These are phyloP conservation scores for Muscicapa adusta DNA, from an alignment of 2,113 vertebrate species.

Conservation along the genomic window DNA sequence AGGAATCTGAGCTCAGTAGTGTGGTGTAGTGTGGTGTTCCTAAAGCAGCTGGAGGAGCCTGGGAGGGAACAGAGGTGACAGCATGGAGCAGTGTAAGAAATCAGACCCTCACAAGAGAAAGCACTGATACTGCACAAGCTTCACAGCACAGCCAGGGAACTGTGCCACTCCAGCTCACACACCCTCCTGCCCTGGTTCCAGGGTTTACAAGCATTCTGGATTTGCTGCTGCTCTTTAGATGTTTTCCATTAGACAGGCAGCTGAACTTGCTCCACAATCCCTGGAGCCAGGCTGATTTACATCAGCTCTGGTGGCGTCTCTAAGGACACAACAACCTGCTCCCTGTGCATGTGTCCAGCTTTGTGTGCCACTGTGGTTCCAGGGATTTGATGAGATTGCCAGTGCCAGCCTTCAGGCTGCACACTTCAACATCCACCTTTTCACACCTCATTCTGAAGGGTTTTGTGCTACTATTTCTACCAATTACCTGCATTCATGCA, in stretches of 20 bases:
- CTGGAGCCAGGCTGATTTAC: not conserved
- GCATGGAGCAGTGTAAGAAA: not conserved
- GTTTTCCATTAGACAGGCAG: not conserved
- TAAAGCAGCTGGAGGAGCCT: not conserved
- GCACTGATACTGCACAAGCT: not conserved
- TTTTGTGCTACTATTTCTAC: not conserved
- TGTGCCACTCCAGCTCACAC: not conserved
- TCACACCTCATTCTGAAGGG: not conserved
- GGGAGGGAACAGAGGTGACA: not conserved
- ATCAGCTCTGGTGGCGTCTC: not conserved
- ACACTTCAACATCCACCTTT: not conserved
- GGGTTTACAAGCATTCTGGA: not conserved
- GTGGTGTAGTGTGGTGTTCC: not conserved
- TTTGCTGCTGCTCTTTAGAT: not conserved
- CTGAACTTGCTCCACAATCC: not conserved
- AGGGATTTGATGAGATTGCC: not conserved
- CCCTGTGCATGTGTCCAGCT: not conserved
- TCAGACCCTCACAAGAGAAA: not conserved
- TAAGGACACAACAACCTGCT: not conserved
- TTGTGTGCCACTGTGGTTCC: not conserved
- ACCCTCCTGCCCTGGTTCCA: not conserved
- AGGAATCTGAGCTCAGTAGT: not conserved
- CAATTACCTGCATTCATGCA: slow-evolving; percentile 85
- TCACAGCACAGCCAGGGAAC: not conserved
- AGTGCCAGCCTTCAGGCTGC: not conserved